A percentile compares a stretch with the other conserved stretches of the same genome.
Evolutionary conservation across 2,888 invertebrate species (phyloP).

Genomic region (Timema cristinae): DNA sequence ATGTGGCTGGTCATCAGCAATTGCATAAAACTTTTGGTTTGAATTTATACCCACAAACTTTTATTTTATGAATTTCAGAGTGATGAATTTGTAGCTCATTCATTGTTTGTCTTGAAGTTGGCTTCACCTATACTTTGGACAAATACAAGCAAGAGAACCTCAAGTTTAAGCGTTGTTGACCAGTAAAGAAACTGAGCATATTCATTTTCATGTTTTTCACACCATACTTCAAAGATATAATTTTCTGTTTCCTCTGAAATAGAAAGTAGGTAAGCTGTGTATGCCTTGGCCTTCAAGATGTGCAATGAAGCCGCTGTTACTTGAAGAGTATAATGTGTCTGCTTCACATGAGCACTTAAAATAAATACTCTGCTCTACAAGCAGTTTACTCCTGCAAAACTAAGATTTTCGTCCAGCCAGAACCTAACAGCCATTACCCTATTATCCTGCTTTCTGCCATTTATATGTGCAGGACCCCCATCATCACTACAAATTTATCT

Average conservation of each 20-base stretch:
- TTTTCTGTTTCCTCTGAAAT: not conserved
- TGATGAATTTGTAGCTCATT: not conserved
- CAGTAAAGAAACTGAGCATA: slow-evolving; percentile 14
- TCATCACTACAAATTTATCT: not conserved
- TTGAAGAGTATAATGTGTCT: slow-evolving; percentile 2
- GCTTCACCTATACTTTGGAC: slow-evolving; percentile 9
- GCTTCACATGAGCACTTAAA: not conserved
- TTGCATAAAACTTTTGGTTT: slow-evolving; percentile 11
- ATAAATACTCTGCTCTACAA: slow-evolving; percentile 8
- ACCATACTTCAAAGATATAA: slow-evolving; percentile 7
- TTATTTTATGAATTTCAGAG: not conserved
- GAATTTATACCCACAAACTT: not conserved
- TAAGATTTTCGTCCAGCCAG: slow-evolving; percentile 11
- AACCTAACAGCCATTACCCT: slow-evolving; percentile 11
- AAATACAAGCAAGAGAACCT: slow-evolving; percentile 8
- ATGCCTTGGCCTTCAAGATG: not conserved
- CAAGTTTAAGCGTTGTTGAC: slow-evolving; percentile 4
- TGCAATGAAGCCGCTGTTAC: slow-evolving; percentile 2
- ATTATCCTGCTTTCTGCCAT: not conserved
- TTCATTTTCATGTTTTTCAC: slow-evolving; percentile 2
- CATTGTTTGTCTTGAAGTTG: not conserved
- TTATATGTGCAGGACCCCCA: slow-evolving; percentile 8
- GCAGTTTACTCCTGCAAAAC: slow-evolving; percentile 8
- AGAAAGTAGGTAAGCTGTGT: not conserved
- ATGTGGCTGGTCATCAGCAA: slow-evolving; percentile 7